Evolutionary conservation across 2,888 invertebrate species (phyloP).

Genomic region (Congeria kusceri): DNA sequence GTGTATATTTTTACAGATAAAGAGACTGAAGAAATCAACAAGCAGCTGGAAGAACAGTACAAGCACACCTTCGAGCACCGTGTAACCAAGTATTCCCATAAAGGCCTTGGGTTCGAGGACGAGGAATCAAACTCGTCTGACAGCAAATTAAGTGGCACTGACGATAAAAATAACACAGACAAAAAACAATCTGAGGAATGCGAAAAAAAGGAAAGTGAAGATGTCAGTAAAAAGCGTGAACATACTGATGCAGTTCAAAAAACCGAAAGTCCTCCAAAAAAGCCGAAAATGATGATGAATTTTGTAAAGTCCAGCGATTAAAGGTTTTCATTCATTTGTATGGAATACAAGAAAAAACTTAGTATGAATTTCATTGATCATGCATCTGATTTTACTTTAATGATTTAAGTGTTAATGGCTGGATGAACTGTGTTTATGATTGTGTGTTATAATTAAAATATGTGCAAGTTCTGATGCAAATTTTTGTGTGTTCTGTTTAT

Average conservation of each 20-base stretch:
- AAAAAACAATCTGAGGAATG: constrained; percentile 36
- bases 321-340: neutral
- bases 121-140: constrained; percentile 34
- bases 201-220: constrained; percentile 45
- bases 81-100: constrained; percentile 76
- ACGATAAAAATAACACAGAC: constrained; percentile 30
- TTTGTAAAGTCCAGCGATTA: constrained; percentile 77
- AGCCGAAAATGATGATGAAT: constrained; percentile 70
- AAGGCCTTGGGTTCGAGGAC: constrained; percentile 81
- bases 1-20: constrained; percentile 63
- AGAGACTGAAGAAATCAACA: constrained; percentile 64
- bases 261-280: constrained; percentile 43
- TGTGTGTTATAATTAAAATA: no score
- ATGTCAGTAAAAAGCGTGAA: constrained; percentile 49
- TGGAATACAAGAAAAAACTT: no score
- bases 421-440: no score
- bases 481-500: no score
- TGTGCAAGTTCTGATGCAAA: no score
- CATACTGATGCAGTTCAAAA: constrained; percentile 38
- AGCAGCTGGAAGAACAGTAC: constrained; percentile 81
- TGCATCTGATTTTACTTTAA: no score
- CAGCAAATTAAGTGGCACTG: constrained; percentile 12
- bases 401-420: no score
- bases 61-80: constrained; percentile 80
- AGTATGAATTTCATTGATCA: no score